Base-by-base conservation (phyloP, 2,888 invertebrate genomes). In the Mechanitis messenoides region DNA sequence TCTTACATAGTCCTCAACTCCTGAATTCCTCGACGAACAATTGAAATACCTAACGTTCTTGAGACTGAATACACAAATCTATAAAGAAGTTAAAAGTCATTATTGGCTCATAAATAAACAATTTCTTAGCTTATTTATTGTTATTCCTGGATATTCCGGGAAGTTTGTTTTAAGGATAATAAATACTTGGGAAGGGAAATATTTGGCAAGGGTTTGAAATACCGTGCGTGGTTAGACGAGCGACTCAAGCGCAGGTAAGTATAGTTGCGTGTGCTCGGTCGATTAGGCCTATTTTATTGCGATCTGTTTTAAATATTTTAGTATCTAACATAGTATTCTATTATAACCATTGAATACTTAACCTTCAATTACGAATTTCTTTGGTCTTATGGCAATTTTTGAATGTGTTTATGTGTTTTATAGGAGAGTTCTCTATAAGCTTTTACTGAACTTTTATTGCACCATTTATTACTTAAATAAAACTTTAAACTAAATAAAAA, bases 201-300 rank as follows among this genome's bases (percentile, higher is more conserved):
- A 81, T 82, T 82, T 73, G 78, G 78, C 74, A 65, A 62, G 69
- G 71, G 67, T 59, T 69, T 69, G 71, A 77, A 77, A 82, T 80
- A 73, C 78, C 72, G 68, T 60, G 74, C 73, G 78, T 75, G 74
- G 71, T 74, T 72, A 62, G 66, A 82, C 83, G 79, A 70, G 73
- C 72, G 75, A 78, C 83, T 83, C 81, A 74, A 69, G 83, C 81
- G 83, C 84, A 80, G 76, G 77, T 86, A 88, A 89, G 88, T 87
- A 82, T 84, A 84, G 78, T 86, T 87, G 81, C 88, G 74, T 88
- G 89, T 88, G 78, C 68, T 71, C 75, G 83, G 85, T 84, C 88
- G 79, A 78, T 83, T 81, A 79, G 79, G 74, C 71, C 80, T 81
- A 83, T 81, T 88, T 88, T 87, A 87, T 83, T 74, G 79, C 73